Percentiles rank a stretch among this genome's conserved stretches.
These are phyloP conservation scores for Echinops telfairi DNA, from an alignment of 2,113 vertebrate species.

Conservation along the genomic window DNA sequence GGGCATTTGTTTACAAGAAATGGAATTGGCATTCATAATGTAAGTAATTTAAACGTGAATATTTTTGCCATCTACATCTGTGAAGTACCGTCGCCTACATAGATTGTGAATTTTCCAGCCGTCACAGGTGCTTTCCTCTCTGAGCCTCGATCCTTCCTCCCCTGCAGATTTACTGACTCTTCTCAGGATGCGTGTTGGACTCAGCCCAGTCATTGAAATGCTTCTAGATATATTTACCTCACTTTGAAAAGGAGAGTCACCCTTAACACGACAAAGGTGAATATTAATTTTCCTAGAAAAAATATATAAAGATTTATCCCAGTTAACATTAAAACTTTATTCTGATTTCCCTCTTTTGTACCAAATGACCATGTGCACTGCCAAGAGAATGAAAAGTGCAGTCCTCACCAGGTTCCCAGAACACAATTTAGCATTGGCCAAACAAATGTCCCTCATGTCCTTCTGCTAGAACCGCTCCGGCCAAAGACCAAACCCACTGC, in stretches of 20 bases:
- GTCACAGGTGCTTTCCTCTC: slow-evolving; percentile 67
- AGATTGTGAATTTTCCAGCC: background rate
- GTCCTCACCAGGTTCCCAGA: slow-evolving; percentile 35
- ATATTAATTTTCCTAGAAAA: slow-evolving; percentile 39
- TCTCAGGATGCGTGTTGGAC: slow-evolving; percentile 52
- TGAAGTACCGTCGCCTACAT: slow-evolving; percentile 44
- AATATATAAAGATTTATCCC: background rate
- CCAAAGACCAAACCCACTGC: background rate
- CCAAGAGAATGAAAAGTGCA: slow-evolving; percentile 29
- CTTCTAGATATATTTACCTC: slow-evolving; percentile 65
- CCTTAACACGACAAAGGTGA: slow-evolving; percentile 21
- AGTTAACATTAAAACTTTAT: slow-evolving; percentile 16
- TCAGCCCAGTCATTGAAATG: slow-evolving; percentile 58
- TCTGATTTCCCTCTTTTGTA: slow-evolving; percentile 12
- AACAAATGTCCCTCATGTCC: background rate
- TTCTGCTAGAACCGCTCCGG: slow-evolving; percentile 20
- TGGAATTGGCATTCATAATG: slow-evolving; percentile 21
- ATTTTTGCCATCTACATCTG: slow-evolving; percentile 73
- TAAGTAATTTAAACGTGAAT: slow-evolving; percentile 66
- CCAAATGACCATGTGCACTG: background rate
- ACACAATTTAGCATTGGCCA: background rate
- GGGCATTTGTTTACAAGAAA: slow-evolving; percentile 46
- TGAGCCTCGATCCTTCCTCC: slow-evolving; percentile 43
- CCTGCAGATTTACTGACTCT: slow-evolving; percentile 38
- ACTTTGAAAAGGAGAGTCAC: slow-evolving; percentile 43